Percentiles rank a stretch among this genome's conserved stretches.
These are phyloP conservation scores for Caradrina clavipalpis DNA, from an alignment of 2,888 invertebrate species.

Conservation along the genomic window DNA sequence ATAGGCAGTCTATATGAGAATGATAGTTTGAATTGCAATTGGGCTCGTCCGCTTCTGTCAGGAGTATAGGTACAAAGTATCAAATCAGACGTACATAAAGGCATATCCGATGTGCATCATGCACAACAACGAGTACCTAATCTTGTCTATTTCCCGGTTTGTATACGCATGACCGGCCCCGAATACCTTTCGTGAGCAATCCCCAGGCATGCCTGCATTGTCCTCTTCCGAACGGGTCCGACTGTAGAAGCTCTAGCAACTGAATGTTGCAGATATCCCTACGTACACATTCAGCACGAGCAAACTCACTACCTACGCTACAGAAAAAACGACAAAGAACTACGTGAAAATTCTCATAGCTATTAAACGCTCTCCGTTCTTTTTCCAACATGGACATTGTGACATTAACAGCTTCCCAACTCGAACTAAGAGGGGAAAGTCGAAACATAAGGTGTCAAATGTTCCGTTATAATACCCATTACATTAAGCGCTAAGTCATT, in stretches of 20 bases:
- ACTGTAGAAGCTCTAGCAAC: conserved; percentile 14
- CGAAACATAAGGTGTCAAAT: conserved; percentile 58
- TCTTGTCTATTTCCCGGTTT: background rate
- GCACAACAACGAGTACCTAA: conserved; percentile 17
- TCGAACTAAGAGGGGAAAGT: conserved; percentile 41
- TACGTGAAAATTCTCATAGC: conserved; percentile 24
- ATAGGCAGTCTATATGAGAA: too few species aligned
- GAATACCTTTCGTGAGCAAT: conserved; percentile 21
- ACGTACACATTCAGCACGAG: conserved; percentile 15
- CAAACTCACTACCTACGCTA: conserved; percentile 4
- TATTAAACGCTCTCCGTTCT: conserved; percentile 31
- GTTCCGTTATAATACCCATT: conserved; percentile 59
- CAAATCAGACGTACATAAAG: background rate
- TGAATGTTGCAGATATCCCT: conserved; percentile 18
- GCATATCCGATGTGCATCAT: background rate
- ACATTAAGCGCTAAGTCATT: conserved; percentile 53
- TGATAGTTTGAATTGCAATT: background rate
- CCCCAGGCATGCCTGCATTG: conserved; percentile 17
- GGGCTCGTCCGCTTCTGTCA: background rate
- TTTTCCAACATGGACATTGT: conserved; percentile 33
- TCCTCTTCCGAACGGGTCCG: background rate
- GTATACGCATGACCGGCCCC: conserved; percentile 25
- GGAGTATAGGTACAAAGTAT: background rate
- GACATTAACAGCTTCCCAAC: conserved; percentile 49
- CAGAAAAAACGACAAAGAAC: conserved; percentile 14